Evolutionary conservation across 1,140 invertebrate species (phyloP), one percentile per base, ranked within the genome.

Genomic region (Diuraphis noxia): DNA sequence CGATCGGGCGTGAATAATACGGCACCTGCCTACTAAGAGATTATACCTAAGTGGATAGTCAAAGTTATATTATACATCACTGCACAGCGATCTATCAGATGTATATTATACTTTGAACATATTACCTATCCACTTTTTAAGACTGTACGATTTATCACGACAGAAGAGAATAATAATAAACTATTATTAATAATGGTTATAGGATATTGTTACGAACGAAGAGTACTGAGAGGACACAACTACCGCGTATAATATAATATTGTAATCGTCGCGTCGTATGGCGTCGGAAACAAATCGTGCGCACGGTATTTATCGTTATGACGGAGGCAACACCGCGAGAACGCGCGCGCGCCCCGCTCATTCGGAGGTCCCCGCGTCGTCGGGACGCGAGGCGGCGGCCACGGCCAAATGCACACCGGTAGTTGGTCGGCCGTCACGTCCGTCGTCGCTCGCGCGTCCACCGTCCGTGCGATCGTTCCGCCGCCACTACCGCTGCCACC

Each of bases 351-450:
- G 38, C 52, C 30, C 56, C 56, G 56, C 56, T 72, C 56, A 25
- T 36, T 46, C 79, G n/a, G 79, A 52, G 77, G 63, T 40, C 43
- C 25, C 82, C 52, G 56, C 56, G 25, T 38, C 88, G 92, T 36
- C 72, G 17, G 84, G 91, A n/a, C 19, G 88, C 36, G 41, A 43
- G 82, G 82, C 79, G 38, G 82, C 89, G 49, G 72, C 46, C 90
- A 41, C 85, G 52, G 34, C 79, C 56, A 91, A 52, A 90, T 56
- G 91, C 84, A 85, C 91, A 86, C 91, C 38, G 82, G 36, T 49
- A 41, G 89, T 77, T 36, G 41, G 84, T 56, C 89, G 88, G 72
- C 38, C 92, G 89, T 92, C 63, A 88, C 34, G 89, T 79, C 43
- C 72, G 88, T 92, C 72, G 91, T 46, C 63, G 92, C 21, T 30